Base-by-base conservation (phyloP, 1,140 invertebrate species). In the Hirudo medicinalis region DNA sequence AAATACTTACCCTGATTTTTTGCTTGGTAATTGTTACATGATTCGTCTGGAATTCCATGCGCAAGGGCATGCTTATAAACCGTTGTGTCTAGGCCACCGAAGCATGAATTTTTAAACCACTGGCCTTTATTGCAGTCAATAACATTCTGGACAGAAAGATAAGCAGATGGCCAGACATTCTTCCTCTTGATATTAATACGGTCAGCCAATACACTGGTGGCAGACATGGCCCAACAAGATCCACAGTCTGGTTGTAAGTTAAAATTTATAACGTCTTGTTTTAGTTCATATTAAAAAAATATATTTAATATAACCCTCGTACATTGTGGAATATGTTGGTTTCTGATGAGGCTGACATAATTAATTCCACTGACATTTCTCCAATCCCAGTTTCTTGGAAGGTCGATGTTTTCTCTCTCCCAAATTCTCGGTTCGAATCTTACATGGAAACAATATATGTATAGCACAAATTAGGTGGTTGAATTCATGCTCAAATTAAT, bases 21-120 rank as follows among this genome's bases (percentile, higher is more conserved):
- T 11, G 84, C 83, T 74, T 85, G 84, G 73, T 85, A 85, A 75
- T 85, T 85, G 76, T 85, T 85, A 74, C 82, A 82, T 0, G 84
- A 84, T 72, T 85, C 84, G 75, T 85, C 83, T n/a, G 82, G 82
- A 70, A 85, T 84, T 49, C 84, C 84, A 63, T 78, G 73, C 76
- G 72, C 84, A 78, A 2, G n/a, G n/a, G 83, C 83, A 72, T 84
- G 84, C 54, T 77, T 71, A 71, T 81, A 85, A 36, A 84, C 84
- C 4, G 77, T 77, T 19, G 76, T 73, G 25, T 81, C 76, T 69
- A 79, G 78, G 20, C 83, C 83, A 6, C 83, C 83, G 40, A 67
- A 25, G 54, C 73, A 74, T 29, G 22, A n/a, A n/a, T n/a, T n/a
- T n/a, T n/a, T n/a, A n/a, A 25, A 53, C 80, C 80, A 0, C 15